A percentile compares a stretch with the other conserved stretches of the same genome.
These are phyloP conservation scores for Nomada flava DNA, from an alignment of 2,888 invertebrate species.

Conservation along the genomic window DNA sequence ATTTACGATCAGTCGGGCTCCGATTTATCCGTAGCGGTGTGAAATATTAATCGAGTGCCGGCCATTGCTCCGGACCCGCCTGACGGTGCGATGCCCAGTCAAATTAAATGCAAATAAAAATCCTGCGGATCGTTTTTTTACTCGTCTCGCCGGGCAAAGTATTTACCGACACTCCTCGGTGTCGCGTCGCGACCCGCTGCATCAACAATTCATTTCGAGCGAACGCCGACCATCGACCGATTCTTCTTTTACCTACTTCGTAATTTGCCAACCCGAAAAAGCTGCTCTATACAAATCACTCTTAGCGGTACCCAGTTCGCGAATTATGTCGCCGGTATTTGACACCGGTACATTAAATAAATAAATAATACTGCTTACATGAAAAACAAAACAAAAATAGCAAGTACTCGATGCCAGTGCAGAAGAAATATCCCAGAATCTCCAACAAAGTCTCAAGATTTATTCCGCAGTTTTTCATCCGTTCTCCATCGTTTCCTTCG, in stretches of 20 bases:
- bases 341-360: too few species aligned
- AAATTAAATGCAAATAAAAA: constrained; percentile 48
- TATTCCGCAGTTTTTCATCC: constrained; percentile 27
- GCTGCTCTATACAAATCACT: too few species aligned
- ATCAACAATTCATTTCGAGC: constrained; percentile 6
- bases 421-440: background rate
- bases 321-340: too few species aligned
- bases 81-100: background rate
- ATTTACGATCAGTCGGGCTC: constrained; percentile 6
- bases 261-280: background rate
- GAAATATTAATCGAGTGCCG: constrained; percentile 36
- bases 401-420: background rate
- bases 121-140: background rate
- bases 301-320: too few species aligned
- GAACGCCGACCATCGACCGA: background rate
- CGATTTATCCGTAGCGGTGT: constrained; percentile 23
- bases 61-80: background rate
- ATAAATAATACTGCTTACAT: too few species aligned
- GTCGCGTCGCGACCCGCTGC: background rate
- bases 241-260: background rate
- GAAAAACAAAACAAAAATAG: background rate
- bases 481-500: constrained; percentile 52
- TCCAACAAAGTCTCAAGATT: constrained; percentile 45
- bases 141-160: background rate
- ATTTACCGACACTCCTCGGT: background rate